phyloP scores from a whole-genome alignment of 2,888 invertebrate genomes.

The Agriopis marginaria region DNA sequence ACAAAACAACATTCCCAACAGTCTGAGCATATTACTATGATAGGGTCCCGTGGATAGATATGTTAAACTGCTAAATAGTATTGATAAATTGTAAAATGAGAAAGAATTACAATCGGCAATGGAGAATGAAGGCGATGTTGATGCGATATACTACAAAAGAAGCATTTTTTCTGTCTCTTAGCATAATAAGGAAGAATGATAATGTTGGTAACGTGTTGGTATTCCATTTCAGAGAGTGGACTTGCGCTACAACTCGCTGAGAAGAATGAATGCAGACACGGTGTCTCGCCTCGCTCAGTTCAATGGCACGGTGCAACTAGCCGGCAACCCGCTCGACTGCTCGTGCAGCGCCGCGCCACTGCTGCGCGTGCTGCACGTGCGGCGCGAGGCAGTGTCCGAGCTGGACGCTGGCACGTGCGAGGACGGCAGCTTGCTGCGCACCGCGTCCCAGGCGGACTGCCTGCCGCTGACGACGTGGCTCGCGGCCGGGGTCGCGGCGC shows the following conservation, averaged over 20 bases:
- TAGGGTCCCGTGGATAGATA: too few species aligned
- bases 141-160: too few species aligned
- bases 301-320: conserved; percentile 19
- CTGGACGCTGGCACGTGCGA: neutral
- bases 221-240: conserved; percentile 36
- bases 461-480: neutral
- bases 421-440: neutral
- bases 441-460: neutral
- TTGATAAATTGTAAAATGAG: too few species aligned
- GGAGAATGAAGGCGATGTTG: too few species aligned
- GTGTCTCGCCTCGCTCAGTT: neutral
- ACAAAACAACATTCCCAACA: too few species aligned
- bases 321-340: conserved; percentile 38
- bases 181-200: too few species aligned
- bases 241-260: conserved; percentile 35
- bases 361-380: neutral
- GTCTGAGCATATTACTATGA: too few species aligned
- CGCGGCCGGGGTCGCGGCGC: conserved; percentile 1
- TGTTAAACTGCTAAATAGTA: too few species aligned
- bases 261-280: conserved; percentile 4
- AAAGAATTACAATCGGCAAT: too few species aligned
- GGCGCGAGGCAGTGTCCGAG: neutral
- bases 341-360: conserved; percentile 16
- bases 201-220: too few species aligned
- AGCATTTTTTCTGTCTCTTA: too few species aligned